Conservation (phyloP, 2,888 invertebrate species). For the Diploptera punctata region DNA sequence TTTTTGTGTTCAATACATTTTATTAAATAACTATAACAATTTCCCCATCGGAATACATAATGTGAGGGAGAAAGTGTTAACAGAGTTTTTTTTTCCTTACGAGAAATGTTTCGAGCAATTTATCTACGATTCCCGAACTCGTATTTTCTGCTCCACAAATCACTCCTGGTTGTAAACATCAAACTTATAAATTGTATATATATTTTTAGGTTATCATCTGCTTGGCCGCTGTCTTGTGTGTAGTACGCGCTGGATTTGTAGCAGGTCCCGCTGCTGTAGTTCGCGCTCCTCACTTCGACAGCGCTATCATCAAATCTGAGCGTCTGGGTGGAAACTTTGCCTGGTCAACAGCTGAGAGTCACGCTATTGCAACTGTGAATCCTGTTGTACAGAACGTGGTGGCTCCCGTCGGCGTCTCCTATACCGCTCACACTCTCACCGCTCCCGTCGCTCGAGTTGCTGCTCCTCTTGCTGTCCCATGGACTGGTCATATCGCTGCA, state of each 20-base stretch:
- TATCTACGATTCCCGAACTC: no score
- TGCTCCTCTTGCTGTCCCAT: constrained; percentile 33
- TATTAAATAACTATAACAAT: no score
- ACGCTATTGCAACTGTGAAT: constrained; percentile 57
- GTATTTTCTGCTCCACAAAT: no score
- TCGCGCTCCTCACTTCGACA: constrained; percentile 59
- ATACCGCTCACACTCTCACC: constrained; percentile 48
- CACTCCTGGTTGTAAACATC: no score
- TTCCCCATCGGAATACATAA: no score
- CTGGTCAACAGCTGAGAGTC: constrained; percentile 60
- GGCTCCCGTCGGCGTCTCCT: constrained; percentile 53
- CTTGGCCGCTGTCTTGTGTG: constrained; percentile 32
- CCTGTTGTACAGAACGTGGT: constrained; percentile 54
- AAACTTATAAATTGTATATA: no score
- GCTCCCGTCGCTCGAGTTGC: constrained; percentile 39
- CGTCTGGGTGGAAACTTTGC: constrained; percentile 62
- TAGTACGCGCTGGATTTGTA: constrained; percentile 40
- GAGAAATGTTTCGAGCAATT: no score
- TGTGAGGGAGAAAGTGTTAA: no score
- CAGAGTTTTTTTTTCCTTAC: no score
- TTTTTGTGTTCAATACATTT: no score
- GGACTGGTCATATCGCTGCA: constrained; percentile 22
- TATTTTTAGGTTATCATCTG: constrained; percentile 29
- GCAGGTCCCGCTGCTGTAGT: constrained; percentile 48
- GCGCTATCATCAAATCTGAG: constrained; percentile 60